phyloP scores from a whole-genome alignment of 2,888 invertebrate species.

The Melanostoma scalare region DNA sequence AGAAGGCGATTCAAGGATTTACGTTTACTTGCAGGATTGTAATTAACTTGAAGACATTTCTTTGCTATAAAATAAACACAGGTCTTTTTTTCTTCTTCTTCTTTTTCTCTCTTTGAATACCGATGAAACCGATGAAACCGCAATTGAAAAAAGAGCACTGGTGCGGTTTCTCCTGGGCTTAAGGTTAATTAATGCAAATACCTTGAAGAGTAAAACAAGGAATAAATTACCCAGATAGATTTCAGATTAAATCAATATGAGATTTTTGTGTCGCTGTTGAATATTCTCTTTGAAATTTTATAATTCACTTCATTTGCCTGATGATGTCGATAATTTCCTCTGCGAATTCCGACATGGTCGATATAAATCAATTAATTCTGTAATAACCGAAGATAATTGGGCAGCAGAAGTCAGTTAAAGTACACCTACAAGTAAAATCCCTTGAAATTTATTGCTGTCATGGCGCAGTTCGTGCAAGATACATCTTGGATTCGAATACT shows the following conservation, averaged over 20 bases:
- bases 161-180: slow-evolving; percentile 16
- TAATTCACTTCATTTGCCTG: background rate
- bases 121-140: slow-evolving; percentile 52
- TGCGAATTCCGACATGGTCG: background rate
- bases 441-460: slow-evolving; percentile 52
- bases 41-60: slow-evolving; percentile 68
- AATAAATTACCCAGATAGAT: slow-evolving; percentile 48
- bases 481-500: slow-evolving; percentile 34
- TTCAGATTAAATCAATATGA: slow-evolving; percentile 53
- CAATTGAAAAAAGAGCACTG: slow-evolving; percentile 60
- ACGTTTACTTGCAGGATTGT: slow-evolving; percentile 69
- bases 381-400: slow-evolving; percentile 54
- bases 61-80: slow-evolving; percentile 68
- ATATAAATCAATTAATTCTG: slow-evolving; percentile 55
- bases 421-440: slow-evolving; percentile 25
- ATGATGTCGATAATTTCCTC: background rate
- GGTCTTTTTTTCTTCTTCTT: slow-evolving; percentile 43
- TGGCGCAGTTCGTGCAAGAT: slow-evolving; percentile 9
- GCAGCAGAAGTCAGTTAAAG: slow-evolving; percentile 4
- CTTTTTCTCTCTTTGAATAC: slow-evolving; percentile 11
- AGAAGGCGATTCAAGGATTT: slow-evolving; percentile 63
- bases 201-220: slow-evolving; percentile 29
- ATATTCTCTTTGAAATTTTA: slow-evolving; percentile 2
- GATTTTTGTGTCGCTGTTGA: background rate
- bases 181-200: slow-evolving; percentile 73